Percentiles rank a stretch among this genome's conserved stretches.
phyloP scores from a whole-genome alignment of 2,888 invertebrate genomes.

The Sesia apiformis region DNA sequence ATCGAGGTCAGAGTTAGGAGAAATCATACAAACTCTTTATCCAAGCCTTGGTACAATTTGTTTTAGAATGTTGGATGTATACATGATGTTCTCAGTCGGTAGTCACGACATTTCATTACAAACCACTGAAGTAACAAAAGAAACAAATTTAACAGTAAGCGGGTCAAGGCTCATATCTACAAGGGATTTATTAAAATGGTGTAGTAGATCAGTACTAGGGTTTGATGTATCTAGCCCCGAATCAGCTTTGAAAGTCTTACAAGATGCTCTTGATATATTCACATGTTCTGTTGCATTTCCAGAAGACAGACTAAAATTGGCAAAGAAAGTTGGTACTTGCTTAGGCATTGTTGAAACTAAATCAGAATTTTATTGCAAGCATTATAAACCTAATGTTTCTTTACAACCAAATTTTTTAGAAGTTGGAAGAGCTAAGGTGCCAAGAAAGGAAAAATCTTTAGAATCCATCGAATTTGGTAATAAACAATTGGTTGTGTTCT shows the following conservation, averaged over 20 bases:
- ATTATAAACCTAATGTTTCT: conserved; percentile 85
- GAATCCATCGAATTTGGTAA: conserved; percentile 47
- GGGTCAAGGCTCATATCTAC: conserved; percentile 82
- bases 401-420: conserved; percentile 73
- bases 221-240: conserved; percentile 83
- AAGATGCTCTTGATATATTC: conserved; percentile 94
- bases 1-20: conserved; percentile 81
- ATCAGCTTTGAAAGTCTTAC: conserved; percentile 82
- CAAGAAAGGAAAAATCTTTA: conserved; percentile 50
- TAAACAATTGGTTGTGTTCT: conserved; percentile 76
- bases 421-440: conserved; percentile 80
- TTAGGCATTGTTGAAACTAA: conserved; percentile 88
- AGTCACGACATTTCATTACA: conserved; percentile 72
- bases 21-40: conserved; percentile 80
- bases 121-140: conserved; percentile 41
- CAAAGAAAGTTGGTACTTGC: conserved; percentile 83
- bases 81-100: conserved; percentile 84
- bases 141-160: conserved; percentile 35
- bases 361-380: conserved; percentile 85
- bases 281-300: conserved; percentile 83
- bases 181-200: conserved; percentile 95
- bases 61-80: conserved; percentile 86
- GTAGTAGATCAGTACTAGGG: conserved; percentile 82
- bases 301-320: conserved; percentile 78
- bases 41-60: conserved; percentile 82